Evolutionary conservation across 2,797 vertebrate species (phyloP).

Genomic region (Sebastes reedi): DNA sequence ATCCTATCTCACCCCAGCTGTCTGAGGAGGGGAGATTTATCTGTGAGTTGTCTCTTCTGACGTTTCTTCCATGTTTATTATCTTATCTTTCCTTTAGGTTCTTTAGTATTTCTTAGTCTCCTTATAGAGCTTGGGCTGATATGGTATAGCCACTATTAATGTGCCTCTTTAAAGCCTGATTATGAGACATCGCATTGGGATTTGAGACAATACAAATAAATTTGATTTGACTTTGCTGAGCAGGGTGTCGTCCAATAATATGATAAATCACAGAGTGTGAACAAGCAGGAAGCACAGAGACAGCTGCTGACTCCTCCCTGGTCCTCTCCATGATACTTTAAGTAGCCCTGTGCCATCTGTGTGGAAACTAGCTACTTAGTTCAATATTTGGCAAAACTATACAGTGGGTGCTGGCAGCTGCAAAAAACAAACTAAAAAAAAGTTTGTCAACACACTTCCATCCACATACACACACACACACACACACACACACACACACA

Average conservation of each 20-base stretch:
- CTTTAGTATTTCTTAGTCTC: not conserved
- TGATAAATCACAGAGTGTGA: slow-evolving; percentile 54
- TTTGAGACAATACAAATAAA: not conserved
- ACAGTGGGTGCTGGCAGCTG: not conserved
- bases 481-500: not conserved
- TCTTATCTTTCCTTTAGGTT: not conserved
- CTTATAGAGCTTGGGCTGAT: not conserved
- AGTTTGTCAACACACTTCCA: not conserved
- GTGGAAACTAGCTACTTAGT: slow-evolving; percentile 21
- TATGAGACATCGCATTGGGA: not conserved
- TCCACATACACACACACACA: not conserved
- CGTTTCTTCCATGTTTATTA: not conserved
- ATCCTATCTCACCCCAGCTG: not conserved
- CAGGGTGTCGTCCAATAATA: slow-evolving; percentile 23
- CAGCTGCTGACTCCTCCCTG: slow-evolving; percentile 49
- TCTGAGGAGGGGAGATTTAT: not conserved
- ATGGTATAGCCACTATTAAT: not conserved
- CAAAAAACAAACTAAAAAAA: not conserved
- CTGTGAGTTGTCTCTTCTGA: not conserved
- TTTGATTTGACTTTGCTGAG: slow-evolving; percentile 24
- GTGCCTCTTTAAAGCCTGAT: slow-evolving; percentile 1
- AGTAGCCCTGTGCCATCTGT: slow-evolving; percentile 42
- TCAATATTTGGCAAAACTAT: slow-evolving; percentile 12
- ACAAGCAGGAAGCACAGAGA: slow-evolving; percentile 47
- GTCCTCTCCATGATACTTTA: slow-evolving; percentile 25